phyloP scores from a whole-genome alignment of 2,888 invertebrate species.

The Pollenia griseotomentosa region DNA sequence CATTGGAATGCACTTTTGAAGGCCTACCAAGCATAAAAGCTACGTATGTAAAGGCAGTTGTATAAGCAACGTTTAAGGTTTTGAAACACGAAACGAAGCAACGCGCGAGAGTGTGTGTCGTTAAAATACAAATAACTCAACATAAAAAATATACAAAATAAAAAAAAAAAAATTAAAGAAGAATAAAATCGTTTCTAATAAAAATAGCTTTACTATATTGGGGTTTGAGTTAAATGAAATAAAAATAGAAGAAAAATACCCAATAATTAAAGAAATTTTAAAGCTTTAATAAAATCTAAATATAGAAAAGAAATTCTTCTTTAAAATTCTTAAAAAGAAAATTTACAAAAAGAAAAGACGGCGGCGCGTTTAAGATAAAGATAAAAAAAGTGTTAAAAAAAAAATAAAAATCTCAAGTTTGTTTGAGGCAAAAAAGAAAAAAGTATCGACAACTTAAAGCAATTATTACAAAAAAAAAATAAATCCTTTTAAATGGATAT shows the following conservation, averaged over 20 bases:
- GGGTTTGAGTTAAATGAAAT: slow-evolving; percentile 7
- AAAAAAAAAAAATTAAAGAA: slow-evolving; percentile 26
- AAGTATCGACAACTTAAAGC: slow-evolving; percentile 48
- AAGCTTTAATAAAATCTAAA: slow-evolving; percentile 17
- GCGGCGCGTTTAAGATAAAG: slow-evolving; percentile 60
- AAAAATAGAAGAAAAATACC: slow-evolving; percentile 10
- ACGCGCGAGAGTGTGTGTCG: slow-evolving; percentile 70
- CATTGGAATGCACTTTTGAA: slow-evolving; percentile 72
- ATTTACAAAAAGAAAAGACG: slow-evolving; percentile 44
- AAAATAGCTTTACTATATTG: slow-evolving; percentile 58
- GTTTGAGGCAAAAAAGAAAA: slow-evolving; percentile 48
- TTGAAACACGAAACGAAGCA: slow-evolving; percentile 77
- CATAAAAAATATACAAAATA: slow-evolving; percentile 45
- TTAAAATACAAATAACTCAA: slow-evolving; percentile 48
- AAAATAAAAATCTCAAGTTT: slow-evolving; percentile 46
- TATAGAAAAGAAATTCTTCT: slow-evolving; percentile 1
- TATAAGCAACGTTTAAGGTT: slow-evolving; percentile 82
- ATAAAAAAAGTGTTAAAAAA: slow-evolving; percentile 35
- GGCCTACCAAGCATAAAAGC: slow-evolving; percentile 78
- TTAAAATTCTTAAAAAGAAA: neutral
- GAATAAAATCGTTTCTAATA: slow-evolving; percentile 48
- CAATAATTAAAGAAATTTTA: slow-evolving; percentile 49
- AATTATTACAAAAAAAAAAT: slow-evolving; percentile 55
- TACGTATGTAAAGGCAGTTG: slow-evolving; percentile 80
- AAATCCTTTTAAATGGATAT: slow-evolving; percentile 66